Evolutionary conservation across 92 coral and sea anemone genomes (phyloP).

Genomic region (Bergia sp.): DNA sequence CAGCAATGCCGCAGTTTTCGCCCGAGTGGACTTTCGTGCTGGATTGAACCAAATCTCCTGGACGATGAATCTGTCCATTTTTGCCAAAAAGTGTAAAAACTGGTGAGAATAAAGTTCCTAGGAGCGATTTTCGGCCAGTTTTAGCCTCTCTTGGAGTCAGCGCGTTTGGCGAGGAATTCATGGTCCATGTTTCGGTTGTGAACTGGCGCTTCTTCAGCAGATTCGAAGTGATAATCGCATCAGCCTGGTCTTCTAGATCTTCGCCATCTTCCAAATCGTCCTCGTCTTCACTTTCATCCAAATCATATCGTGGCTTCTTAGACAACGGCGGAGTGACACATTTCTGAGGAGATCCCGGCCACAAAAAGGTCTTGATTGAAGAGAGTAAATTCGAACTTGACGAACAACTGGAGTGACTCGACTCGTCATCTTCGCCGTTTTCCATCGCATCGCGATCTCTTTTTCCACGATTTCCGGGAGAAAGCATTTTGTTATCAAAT

Average conservation of each 20-base stretch:
- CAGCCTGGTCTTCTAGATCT: constrained; percentile 85
- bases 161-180: constrained; percentile 50
- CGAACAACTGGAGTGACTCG: constrained; percentile 51
- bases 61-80: constrained; percentile 89
- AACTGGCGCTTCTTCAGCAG: constrained; percentile 92
- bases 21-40: constrained; percentile 44
- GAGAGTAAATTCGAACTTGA: constrained; percentile 83
- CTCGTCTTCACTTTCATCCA: constrained; percentile 60
- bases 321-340: constrained; percentile 63
- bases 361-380: constrained; percentile 97
- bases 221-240: constrained; percentile 89
- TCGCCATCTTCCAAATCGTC: constrained; percentile 46
- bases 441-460: constrained; percentile 68
- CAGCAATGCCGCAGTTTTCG: constrained; percentile 25
- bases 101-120: constrained; percentile 97
- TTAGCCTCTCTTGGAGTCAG: constrained; percentile 50
- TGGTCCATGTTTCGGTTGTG: constrained; percentile 77
- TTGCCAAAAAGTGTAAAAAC: constrained; percentile 95
- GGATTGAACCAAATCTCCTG: constrained; percentile 63
- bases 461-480: constrained; percentile 47
- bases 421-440: constrained; percentile 58
- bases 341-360: constrained; percentile 89
- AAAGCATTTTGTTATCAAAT: constrained; percentile 25
- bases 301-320: constrained; percentile 71
- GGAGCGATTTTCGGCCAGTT: constrained; percentile 86